Conservation (phyloP, 37 sponge, comb jelly and placozoan genomes). For the Agelas oroides region DNA sequence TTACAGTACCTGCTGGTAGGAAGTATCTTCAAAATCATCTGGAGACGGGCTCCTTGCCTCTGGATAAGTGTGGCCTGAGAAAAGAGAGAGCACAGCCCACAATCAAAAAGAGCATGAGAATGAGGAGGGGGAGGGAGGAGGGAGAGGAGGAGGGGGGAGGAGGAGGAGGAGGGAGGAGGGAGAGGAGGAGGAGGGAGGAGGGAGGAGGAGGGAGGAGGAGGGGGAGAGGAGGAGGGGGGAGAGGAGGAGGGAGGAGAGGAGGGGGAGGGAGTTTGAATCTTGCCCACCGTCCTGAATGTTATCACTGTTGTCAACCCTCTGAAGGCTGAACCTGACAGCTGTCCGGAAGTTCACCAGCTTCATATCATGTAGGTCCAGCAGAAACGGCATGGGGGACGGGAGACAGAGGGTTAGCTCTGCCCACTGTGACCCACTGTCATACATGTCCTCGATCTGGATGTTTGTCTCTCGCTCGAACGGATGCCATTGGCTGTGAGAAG, state of each 20-base stretch:
- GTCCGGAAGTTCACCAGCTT: slow-evolving; percentile 80
- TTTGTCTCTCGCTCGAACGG: slow-evolving; percentile 75
- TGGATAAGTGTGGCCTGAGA: not conserved
- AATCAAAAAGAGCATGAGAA: not conserved
- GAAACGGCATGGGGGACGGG: slow-evolving; percentile 79
- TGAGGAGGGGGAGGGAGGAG: too few relatives aligned
- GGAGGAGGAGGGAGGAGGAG: not conserved
- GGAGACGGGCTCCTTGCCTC: slow-evolving; percentile 57
- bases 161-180: too few relatives aligned
- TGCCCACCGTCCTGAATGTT: slow-evolving; percentile 29
- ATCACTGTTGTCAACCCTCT: slow-evolving; percentile 47
- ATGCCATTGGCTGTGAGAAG: slow-evolving; percentile 68
- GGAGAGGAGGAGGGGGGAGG: too few relatives aligned
- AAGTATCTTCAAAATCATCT: slow-evolving; percentile 22
- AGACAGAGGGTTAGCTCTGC: slow-evolving; percentile 78
- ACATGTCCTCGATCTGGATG: slow-evolving; percentile 86
- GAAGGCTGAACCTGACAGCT: slow-evolving; percentile 35
- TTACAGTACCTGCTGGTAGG: slow-evolving; percentile 20
- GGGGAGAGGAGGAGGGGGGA: slow-evolving; percentile 2
- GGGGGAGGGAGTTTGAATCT: too few relatives aligned
- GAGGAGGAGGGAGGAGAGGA: too few relatives aligned
- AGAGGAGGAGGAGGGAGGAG: not conserved
- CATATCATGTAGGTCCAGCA: slow-evolving; percentile 83
- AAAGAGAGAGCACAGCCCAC: not conserved
- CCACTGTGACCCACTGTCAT: slow-evolving; percentile 81